A percentile compares a stretch with the other conserved stretches of the same genome.
Evolutionary conservation across 2,113 vertebrate genomes (phyloP).

Genomic region (Nettapus auritus): DNA sequence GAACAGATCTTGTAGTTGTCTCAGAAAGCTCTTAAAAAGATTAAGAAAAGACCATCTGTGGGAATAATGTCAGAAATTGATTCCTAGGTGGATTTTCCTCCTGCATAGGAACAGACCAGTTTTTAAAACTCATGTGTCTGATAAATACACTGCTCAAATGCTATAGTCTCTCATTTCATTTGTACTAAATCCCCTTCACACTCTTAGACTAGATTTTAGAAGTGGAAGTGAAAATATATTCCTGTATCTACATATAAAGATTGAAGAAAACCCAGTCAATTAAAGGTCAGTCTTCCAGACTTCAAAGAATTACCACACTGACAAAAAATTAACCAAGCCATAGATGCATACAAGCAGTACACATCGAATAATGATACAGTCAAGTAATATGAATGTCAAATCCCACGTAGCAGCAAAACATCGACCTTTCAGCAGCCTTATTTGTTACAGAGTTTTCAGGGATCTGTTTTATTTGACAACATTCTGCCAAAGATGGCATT

Average conservation of each 20-base stretch:
- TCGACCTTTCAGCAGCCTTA: neutral
- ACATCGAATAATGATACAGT: neutral
- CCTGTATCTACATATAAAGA: neutral
- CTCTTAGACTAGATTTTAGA: neutral
- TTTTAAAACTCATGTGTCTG: neutral
- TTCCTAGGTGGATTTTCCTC: neutral
- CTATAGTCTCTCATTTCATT: neutral
- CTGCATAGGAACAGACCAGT: neutral
- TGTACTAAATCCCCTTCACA: neutral
- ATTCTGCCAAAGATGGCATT: neutral
- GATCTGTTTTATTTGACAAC: neutral
- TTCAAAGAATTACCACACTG: neutral
- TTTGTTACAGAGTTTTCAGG: neutral
- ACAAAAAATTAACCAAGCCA: neutral
- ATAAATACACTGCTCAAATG: neutral
- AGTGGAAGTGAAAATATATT: neutral
- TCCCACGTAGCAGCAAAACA: neutral
- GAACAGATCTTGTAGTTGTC: neutral
- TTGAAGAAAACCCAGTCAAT: neutral
- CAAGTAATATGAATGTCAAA: neutral
- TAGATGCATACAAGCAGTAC: neutral
- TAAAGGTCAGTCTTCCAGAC: neutral
- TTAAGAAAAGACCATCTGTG: neutral
- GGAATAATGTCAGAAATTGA: neutral
- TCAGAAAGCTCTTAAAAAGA: neutral